phyloP scores from a whole-genome alignment of 2,888 invertebrate species.

The Salpingus planirostris region DNA sequence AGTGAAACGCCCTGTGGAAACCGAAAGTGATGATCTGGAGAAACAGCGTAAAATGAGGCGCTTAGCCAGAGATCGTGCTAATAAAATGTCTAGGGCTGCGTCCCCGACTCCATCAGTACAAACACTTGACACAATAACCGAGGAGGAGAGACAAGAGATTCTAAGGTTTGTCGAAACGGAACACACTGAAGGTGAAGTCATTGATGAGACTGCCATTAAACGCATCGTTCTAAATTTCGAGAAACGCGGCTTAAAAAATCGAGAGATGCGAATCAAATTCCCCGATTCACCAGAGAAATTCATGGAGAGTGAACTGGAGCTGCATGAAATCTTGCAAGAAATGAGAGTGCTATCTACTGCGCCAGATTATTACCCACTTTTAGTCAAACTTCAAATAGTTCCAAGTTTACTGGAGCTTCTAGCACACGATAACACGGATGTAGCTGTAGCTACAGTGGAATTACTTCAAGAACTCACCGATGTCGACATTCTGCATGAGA shows the following conservation, averaged over 20 bases:
- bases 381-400: slow-evolving; percentile 83
- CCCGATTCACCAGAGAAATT: slow-evolving; percentile 96
- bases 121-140: slow-evolving; percentile 48
- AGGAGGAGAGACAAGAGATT: slow-evolving; percentile 72
- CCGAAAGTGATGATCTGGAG: slow-evolving; percentile 58
- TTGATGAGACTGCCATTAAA: slow-evolving; percentile 84
- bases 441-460: slow-evolving; percentile 48
- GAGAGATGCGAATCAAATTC: slow-evolving; percentile 97
- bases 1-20: slow-evolving; percentile 59
- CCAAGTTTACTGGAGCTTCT: slow-evolving; percentile 86
- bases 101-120: slow-evolving; percentile 41
- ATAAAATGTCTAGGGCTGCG: slow-evolving; percentile 42
- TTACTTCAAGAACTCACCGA: slow-evolving; percentile 83
- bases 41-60: slow-evolving; percentile 55
- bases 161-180: slow-evolving; percentile 76
- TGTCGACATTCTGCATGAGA: slow-evolving; percentile 91
- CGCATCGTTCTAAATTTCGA: slow-evolving; percentile 88
- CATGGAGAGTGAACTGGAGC: slow-evolving; percentile 86
- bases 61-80: slow-evolving; percentile 47
- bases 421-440: slow-evolving; percentile 93
- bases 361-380: slow-evolving; percentile 86
- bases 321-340: slow-evolving; percentile 71
- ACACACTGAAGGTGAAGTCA: slow-evolving; percentile 72
- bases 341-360: slow-evolving; percentile 91
- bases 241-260: slow-evolving; percentile 85